A percentile compares a stretch with the other conserved stretches of the same genome.
These are phyloP conservation scores for Ornithoptera priamus DNA, from an alignment of 2,888 invertebrate species.

Conservation along the genomic window DNA sequence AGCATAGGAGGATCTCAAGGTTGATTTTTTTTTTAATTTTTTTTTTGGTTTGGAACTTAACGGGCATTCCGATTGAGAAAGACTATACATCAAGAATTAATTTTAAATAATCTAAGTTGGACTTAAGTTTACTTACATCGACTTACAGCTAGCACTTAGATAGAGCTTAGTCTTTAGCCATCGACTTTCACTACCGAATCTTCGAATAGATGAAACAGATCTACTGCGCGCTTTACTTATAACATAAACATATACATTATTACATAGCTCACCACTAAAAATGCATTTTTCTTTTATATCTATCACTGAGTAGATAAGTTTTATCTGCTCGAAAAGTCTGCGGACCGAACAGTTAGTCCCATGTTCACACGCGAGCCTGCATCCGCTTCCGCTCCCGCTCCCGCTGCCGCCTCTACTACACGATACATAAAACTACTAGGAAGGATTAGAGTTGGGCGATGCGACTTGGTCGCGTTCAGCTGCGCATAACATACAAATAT, in stretches of 20 bases:
- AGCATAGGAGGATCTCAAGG: constrained; percentile 55
- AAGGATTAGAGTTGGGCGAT: constrained; percentile 70
- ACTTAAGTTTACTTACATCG: constrained; percentile 68
- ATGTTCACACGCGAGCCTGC: constrained; percentile 46
- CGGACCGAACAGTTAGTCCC: constrained; percentile 71
- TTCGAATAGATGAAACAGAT: constrained; percentile 80
- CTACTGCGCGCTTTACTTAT: constrained; percentile 66
- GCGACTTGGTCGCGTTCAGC: constrained; percentile 73
- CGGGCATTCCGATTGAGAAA: constrained; percentile 70
- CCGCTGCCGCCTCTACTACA: constrained; percentile 54
- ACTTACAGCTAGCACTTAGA: constrained; percentile 64
- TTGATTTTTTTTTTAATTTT: constrained; percentile 43
- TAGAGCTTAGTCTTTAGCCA: constrained; percentile 76
- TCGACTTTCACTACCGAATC: constrained; percentile 74
- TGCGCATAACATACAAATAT: constrained; percentile 72
- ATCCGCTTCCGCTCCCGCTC: constrained; percentile 36
- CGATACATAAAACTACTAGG: constrained; percentile 71
- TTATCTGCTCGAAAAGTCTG: constrained; percentile 78
- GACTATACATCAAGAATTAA: constrained; percentile 64
- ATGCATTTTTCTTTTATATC: constrained; percentile 74
- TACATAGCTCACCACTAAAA: constrained; percentile 76
- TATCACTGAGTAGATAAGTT: constrained; percentile 78
- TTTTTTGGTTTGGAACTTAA: constrained; percentile 72
- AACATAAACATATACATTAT: constrained; percentile 62
- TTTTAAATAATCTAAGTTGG: constrained; percentile 72